phyloP scores from a whole-genome alignment of 2,797 vertebrate species.

The Urosaurus nigricauda region DNA sequence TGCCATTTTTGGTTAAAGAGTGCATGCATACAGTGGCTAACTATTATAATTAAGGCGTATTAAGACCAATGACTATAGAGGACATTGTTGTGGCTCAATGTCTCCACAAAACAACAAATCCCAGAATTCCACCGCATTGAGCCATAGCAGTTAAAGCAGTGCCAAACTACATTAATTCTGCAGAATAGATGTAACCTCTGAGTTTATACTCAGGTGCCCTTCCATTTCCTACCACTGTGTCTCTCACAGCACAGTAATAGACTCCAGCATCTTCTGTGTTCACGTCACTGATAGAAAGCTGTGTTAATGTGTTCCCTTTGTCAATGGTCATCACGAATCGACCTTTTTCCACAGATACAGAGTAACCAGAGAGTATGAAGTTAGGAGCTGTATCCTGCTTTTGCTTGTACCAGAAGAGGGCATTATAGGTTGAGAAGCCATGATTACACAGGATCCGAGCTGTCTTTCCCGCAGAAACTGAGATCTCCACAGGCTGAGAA shows the following conservation, averaged over 20 bases:
- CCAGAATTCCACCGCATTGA: too few species aligned
- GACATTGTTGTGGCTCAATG: too few species aligned
- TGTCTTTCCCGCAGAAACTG: neutral
- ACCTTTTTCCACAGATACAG: conserved; percentile 7
- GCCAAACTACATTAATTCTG: too few species aligned
- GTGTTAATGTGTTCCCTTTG: conserved; percentile 19
- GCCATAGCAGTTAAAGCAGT: too few species aligned
- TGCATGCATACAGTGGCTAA: too few species aligned
- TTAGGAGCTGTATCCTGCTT: conserved; percentile 31
- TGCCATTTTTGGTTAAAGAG: too few species aligned
- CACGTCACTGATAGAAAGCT: neutral
- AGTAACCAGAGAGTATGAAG: neutral
- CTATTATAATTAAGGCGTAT: too few species aligned
- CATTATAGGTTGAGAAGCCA: neutral
- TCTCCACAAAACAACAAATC: too few species aligned
- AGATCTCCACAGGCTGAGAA: neutral
- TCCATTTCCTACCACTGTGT: conserved; percentile 35
- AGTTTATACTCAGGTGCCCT: conserved; percentile 41
- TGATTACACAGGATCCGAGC: neutral
- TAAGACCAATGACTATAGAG: too few species aligned
- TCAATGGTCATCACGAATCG: conserved; percentile 20
- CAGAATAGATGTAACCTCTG: fast-evolving
- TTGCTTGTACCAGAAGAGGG: conserved; percentile 40
- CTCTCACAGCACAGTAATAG: conserved; percentile 43
- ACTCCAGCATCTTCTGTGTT: conserved; percentile 7